Evolutionary conservation across 2,113 vertebrate species (phyloP).

Genomic region (Brachypteracias leptosomus): DNA sequence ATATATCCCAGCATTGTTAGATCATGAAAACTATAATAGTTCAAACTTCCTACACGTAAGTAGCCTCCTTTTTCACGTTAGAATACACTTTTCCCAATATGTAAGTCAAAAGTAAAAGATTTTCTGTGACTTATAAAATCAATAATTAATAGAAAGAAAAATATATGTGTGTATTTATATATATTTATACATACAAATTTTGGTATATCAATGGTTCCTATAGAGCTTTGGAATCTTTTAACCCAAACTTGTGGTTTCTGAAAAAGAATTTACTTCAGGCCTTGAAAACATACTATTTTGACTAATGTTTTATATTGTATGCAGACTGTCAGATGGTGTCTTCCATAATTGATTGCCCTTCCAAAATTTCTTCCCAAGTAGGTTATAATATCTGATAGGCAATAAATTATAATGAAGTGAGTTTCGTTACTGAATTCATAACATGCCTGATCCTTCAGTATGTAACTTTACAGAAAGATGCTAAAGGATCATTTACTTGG

Average conservation of each 20-base stretch:
- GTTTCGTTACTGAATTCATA: constrained; percentile 6
- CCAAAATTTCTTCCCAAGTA: constrained; percentile 26
- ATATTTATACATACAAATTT: background rate
- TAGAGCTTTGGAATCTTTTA: background rate
- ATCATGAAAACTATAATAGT: background rate
- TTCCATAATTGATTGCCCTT: constrained; percentile 30
- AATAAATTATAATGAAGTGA: background rate
- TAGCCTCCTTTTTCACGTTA: background rate
- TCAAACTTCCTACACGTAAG: background rate
- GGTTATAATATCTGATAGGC: background rate
- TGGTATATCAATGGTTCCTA: background rate
- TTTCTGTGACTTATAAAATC: background rate
- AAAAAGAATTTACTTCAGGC: background rate
- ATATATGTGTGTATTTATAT: background rate
- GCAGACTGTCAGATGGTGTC: background rate
- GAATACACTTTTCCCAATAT: background rate
- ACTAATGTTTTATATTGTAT: background rate
- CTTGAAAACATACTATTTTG: background rate
- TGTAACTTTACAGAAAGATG: background rate
- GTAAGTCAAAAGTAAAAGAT: background rate
- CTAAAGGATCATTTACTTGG: background rate
- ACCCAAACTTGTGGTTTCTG: background rate
- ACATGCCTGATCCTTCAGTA: background rate
- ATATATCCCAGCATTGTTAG: background rate
- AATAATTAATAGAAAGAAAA: background rate